Percentiles rank a stretch among this genome's conserved stretches.
These are phyloP conservation scores for Drosophila pandora DNA, from an alignment of 1,140 invertebrate species.

Conservation along the genomic window DNA sequence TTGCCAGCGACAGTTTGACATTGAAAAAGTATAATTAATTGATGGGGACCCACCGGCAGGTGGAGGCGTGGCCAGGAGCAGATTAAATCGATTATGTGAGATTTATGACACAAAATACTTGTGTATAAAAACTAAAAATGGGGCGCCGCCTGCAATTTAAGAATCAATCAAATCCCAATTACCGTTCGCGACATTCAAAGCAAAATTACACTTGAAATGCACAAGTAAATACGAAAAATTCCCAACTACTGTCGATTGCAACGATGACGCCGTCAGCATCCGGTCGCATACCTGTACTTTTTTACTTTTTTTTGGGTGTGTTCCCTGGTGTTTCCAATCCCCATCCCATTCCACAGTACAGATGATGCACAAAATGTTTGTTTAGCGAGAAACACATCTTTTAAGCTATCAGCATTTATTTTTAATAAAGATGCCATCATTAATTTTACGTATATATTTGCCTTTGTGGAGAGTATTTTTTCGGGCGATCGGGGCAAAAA, in stretches of 20 bases:
- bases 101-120: conserved; percentile 51
- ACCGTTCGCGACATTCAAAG: conserved; percentile 43
- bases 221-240: conserved; percentile 27
- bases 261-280: conserved; percentile 58
- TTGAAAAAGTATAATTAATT: conserved; percentile 80
- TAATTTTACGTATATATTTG: conserved; percentile 31
- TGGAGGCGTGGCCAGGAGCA: conserved; percentile 47
- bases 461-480: conserved; percentile 40
- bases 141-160: conserved; percentile 46
- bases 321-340: conserved; percentile 8
- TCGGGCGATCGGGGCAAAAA: conserved; percentile 56
- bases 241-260: conserved; percentile 58
- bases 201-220: conserved; percentile 20
- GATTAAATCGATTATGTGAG: conserved; percentile 46
- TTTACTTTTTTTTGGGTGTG: conserved; percentile 58
- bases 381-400: conserved; percentile 52
- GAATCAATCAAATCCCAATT: conserved; percentile 63
- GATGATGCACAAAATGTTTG: conserved; percentile 57
- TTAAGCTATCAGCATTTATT: conserved; percentile 77
- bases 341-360: conserved; percentile 8
- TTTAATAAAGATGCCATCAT: conserved; percentile 79
- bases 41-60: conserved; percentile 50
- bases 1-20: conserved; percentile 64
- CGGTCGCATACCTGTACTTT: conserved; percentile 30
- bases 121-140: conserved; percentile 29